Evolutionary conservation across 1,140 invertebrate species (phyloP).

Genomic region (Gryllus bimaculatus): DNA sequence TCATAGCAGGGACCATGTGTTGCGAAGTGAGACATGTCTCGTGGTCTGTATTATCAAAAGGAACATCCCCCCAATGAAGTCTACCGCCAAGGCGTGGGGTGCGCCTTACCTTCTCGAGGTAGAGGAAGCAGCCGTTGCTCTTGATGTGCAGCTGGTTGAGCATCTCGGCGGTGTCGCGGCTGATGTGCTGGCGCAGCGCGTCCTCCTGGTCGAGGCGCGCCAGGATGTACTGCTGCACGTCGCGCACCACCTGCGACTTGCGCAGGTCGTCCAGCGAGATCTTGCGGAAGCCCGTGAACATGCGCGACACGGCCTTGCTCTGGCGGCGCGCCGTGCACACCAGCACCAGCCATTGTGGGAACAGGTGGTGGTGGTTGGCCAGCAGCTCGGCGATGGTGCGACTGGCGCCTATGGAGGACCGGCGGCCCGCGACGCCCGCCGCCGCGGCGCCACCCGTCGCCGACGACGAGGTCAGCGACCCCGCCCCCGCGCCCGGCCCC

Average conservation of each 20-base stretch:
- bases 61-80: neutral
- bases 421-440: neutral
- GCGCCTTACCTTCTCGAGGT: constrained; percentile 60
- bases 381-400: constrained; percentile 76
- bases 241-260: constrained; percentile 77
- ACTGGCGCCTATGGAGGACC: constrained; percentile 31
- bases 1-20: too few relatives aligned
- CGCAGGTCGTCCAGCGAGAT: constrained; percentile 81
- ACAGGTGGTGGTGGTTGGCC: constrained; percentile 81
- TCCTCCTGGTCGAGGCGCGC: constrained; percentile 78
- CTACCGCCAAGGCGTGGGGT: neutral
- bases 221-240: constrained; percentile 92
- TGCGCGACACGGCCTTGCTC: constrained; percentile 73
- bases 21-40: too few relatives aligned
- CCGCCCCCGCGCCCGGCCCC: constrained; percentile 2
- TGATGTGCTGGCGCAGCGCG: constrained; percentile 66
- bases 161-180: constrained; percentile 81
- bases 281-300: constrained; percentile 93
- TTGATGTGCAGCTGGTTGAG: constrained; percentile 93
- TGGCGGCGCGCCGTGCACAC: constrained; percentile 79
- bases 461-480: constrained; percentile 31
- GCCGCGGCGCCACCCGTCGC: constrained; percentile 24
- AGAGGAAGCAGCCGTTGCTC: constrained; percentile 91
- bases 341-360: constrained; percentile 86
- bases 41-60: too few relatives aligned